A percentile compares a stretch with the other conserved stretches of the same genome.
Conservation (phyloP, 64 coral and sea anemone genomes). For the Pocillopora damicornis region DNA sequence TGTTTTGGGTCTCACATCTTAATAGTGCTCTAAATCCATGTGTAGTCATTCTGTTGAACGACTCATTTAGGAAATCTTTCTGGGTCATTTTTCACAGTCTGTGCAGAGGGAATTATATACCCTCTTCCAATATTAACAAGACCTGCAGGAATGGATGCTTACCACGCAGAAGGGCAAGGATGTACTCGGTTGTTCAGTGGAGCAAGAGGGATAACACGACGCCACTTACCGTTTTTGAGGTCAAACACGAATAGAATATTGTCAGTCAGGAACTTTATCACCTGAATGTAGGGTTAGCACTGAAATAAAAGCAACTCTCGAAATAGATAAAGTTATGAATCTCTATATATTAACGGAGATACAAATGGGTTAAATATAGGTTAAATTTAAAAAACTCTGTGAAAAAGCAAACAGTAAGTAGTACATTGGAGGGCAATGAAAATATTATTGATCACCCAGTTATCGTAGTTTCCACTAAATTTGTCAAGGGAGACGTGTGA, state of each 20-base stretch:
- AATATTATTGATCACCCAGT: too few species aligned
- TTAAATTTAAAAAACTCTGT: too few species aligned
- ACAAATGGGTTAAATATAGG: too few species aligned
- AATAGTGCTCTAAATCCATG: constrained; percentile 80
- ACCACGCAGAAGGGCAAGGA: not conserved
- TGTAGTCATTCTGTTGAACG: constrained; percentile 59
- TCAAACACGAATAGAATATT: not conserved
- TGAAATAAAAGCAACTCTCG: not conserved
- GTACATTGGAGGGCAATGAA: too few species aligned
- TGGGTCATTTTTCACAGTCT: not conserved
- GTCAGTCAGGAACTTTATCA: not conserved
- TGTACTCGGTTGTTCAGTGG: not conserved
- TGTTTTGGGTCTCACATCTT: constrained; percentile 59
- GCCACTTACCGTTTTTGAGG: not conserved
- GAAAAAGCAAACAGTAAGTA: too few species aligned
- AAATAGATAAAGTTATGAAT: too few species aligned
- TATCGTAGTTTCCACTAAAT: too few species aligned
- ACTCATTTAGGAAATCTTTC: not conserved
- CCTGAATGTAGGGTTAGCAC: not conserved
- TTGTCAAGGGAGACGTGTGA: too few species aligned
- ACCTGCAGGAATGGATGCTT: not conserved
- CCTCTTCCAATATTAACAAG: not conserved
- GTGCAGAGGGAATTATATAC: not conserved
- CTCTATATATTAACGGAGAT: too few species aligned
- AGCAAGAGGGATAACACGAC: not conserved